Base-by-base conservation (phyloP, 2,888 invertebrate genomes). In the Tetragnatha montana region DNA sequence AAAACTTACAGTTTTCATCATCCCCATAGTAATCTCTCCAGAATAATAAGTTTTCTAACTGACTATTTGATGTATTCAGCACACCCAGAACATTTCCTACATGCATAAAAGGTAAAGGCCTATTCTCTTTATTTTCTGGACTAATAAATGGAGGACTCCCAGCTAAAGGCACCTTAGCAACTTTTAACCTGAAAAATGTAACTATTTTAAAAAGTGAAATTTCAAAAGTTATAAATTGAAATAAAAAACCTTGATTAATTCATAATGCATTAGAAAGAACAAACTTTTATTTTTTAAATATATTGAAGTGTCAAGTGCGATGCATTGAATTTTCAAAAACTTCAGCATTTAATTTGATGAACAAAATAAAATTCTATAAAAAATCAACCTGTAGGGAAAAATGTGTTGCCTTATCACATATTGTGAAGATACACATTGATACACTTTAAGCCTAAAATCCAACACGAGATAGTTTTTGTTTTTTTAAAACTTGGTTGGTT, bases 121-220 rank as follows among this genome's bases (percentile, higher is more conserved):
- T 91, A 87, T 93, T 93, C 94, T 97, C 97, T 94, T 97, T 97
- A 94, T 97, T 97, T 93, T 97, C 97, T 93, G 95, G 94, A 60
- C 86, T 91, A 84, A 84, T 84, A 21, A 86, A 91, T 74, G 87
- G 88, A 81, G 90, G 85, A 90, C 90, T 90, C 75, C 90, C 90
- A 88, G 75, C 96, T 96, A 93, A 96, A 96, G 91, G 96, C 86
- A 91, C 88, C 91, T 91, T 91, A 69, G 91, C 91, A 78, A 91
- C 82, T 89, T 89, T 88, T 80, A 91, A 86, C 51, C 91, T 91
- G 51, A 49, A 94, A 94, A 92, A 90, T 92, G 91, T 91, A 91
- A 60, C 60, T 10, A 60, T 8, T 6, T 60, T 17, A 6, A 60
- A 60, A 4, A 17, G 12, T 10, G 6, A 60, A 17, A 35, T 35